Evolutionary conservation across 2,888 invertebrate genomes (phyloP).

Genomic region (Therioaphis trifolii): DNA sequence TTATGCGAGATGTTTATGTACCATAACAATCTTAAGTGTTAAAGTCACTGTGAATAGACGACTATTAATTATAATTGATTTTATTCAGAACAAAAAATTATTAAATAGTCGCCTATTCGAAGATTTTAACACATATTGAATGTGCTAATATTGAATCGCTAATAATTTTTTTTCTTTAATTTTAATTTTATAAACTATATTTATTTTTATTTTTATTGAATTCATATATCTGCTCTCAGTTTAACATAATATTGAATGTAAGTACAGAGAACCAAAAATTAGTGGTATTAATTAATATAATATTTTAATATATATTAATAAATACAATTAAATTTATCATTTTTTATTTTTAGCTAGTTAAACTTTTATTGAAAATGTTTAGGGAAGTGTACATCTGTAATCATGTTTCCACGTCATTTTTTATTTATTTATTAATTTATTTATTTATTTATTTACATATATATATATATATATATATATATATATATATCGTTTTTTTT

Average conservation of each 20-base stretch:
- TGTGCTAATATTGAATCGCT: not conserved
- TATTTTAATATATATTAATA: too few relatives aligned
- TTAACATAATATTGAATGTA: not conserved
- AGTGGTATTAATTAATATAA: not conserved
- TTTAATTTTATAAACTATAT: not conserved
- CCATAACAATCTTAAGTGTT: not conserved
- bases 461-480: slow-evolving; percentile 29
- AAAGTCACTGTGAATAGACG: not conserved
- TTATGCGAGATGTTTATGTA: slow-evolving; percentile 24
- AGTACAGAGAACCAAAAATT: not conserved
- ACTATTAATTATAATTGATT: not conserved
- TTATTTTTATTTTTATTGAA: not conserved
- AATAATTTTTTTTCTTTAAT: not conserved
- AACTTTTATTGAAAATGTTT: slow-evolving; percentile 6
- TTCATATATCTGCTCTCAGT: slow-evolving; percentile 17
- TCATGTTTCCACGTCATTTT: slow-evolving; percentile 56
- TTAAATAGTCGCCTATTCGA: not conserved
- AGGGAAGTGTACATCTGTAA: slow-evolving; percentile 16
- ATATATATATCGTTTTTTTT: slow-evolving; percentile 17
- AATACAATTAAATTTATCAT: not conserved
- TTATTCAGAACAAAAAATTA: not conserved
- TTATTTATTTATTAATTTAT: slow-evolving; percentile 59
- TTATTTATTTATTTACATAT: slow-evolving; percentile 41
- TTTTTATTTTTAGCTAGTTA: slow-evolving; percentile 14
- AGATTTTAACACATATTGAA: slow-evolving; percentile 18